Evolutionary conservation across 2,113 vertebrate species (phyloP).

Genomic region (Mystacornis crossleyi): DNA sequence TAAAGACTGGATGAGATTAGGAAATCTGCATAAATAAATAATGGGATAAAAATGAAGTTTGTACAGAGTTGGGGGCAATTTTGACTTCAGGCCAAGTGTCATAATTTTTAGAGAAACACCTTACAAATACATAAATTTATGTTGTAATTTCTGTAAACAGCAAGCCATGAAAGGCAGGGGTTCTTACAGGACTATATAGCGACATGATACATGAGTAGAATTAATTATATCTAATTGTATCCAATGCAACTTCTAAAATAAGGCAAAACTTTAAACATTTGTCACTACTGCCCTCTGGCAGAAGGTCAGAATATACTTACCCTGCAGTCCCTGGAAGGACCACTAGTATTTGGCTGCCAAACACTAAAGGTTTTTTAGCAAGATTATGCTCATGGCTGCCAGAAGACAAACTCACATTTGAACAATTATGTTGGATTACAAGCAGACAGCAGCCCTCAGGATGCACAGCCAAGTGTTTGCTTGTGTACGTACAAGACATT

Average conservation of each 20-base stretch:
- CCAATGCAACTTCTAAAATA: neutral
- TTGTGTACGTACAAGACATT: neutral
- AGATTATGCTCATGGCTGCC: neutral
- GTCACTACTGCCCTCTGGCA: neutral
- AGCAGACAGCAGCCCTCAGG: neutral
- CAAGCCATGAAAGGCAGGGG: neutral
- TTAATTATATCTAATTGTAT: neutral
- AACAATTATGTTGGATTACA: accelerated
- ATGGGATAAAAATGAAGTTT: neutral
- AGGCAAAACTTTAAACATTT: neutral
- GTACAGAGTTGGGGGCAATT: neutral
- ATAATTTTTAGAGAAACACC: neutral
- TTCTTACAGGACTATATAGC: neutral
- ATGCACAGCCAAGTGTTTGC: neutral
- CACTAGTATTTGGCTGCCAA: neutral
- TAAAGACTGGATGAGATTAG: neutral
- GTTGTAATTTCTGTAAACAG: neutral
- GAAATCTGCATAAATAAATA: neutral
- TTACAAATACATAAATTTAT: neutral
- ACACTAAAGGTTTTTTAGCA: neutral
- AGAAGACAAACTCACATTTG: neutral
- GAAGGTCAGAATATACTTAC: neutral
- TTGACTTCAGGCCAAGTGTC: neutral
- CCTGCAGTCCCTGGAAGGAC: neutral
- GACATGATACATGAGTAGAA: neutral